These are phyloP conservation scores for Candoia aspera DNA, from an alignment of 2,113 vertebrate species.

Conservation along the genomic window DNA sequence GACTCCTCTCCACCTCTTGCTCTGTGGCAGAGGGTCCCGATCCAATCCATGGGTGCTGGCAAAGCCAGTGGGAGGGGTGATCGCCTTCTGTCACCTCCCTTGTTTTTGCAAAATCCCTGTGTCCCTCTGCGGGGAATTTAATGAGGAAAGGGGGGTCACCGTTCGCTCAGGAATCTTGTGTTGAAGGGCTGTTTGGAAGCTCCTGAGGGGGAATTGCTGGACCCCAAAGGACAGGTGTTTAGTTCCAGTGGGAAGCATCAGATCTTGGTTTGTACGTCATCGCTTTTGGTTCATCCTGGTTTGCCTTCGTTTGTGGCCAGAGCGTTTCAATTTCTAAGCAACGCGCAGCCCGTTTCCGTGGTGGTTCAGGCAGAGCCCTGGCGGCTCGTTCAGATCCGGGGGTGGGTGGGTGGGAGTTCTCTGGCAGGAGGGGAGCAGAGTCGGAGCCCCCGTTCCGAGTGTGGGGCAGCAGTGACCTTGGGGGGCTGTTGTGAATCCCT, in stretches of 20 bases:
- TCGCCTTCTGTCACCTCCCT: not conserved
- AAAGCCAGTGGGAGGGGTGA: not conserved
- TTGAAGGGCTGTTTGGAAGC: conserved; percentile 21
- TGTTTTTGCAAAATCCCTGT: not conserved
- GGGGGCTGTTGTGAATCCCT: not conserved
- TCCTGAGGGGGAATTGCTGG: not conserved
- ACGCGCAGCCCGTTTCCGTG: conserved; percentile 33
- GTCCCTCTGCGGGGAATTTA: not conserved
- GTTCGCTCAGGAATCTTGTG: conserved; percentile 42
- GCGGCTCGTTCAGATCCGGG: not conserved
- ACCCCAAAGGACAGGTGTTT: not conserved
- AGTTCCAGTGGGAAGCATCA: not conserved
- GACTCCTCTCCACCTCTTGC: not conserved
- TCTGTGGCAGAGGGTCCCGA: not conserved
- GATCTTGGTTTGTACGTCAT: not conserved
- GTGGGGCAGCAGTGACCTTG: not conserved
- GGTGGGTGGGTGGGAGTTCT: not conserved
- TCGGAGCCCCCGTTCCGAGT: not conserved
- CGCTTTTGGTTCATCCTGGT: not conserved
- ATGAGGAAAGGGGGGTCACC: not conserved
- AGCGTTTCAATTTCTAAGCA: not conserved
- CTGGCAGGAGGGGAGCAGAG: not conserved
- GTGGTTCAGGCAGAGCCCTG: not conserved
- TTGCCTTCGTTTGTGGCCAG: not conserved
- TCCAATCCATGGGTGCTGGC: not conserved